These are phyloP conservation scores for Parauchenoglanis ngamensis DNA, from an alignment of 2,797 vertebrate genomes.

Conservation along the genomic window DNA sequence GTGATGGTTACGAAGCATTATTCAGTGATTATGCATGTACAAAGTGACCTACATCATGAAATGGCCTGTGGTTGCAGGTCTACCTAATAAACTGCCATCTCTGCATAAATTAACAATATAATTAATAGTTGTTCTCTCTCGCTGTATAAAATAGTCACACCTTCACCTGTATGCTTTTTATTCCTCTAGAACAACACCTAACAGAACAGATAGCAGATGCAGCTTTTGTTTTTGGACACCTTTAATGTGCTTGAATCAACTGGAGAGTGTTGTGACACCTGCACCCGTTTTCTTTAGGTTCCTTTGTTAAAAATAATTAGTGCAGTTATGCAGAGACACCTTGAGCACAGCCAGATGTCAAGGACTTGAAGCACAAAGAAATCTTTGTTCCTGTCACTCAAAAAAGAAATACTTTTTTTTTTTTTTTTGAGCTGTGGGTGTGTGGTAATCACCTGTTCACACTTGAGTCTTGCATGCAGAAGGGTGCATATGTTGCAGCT, in stretches of 20 bases:
- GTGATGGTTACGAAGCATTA: neutral
- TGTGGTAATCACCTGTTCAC: constrained; percentile 20
- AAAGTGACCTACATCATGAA: neutral
- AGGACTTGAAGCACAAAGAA: constrained; percentile 44
- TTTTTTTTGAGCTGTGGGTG: neutral
- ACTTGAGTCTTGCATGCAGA: neutral
- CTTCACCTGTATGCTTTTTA: neutral
- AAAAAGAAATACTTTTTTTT: neutral
- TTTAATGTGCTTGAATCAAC: constrained; percentile 11
- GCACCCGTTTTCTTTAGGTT: constrained; percentile 41
- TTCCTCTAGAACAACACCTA: neutral
- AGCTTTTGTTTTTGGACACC: constrained; percentile 21
- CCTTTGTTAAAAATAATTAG: constrained; percentile 52
- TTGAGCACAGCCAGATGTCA: constrained; percentile 47
- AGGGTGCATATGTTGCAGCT: neutral
- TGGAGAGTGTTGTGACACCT: constrained; percentile 42
- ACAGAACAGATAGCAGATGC: constrained; percentile 14
- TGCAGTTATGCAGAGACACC: constrained; percentile 46
- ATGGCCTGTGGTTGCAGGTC: neutral
- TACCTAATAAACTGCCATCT: neutral
- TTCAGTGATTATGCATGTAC: neutral
- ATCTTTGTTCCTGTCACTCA: constrained; percentile 43
- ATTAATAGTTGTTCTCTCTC: neutral
- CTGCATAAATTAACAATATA: neutral
- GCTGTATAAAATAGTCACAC: neutral